These are phyloP conservation scores for Ara ararauna DNA, from an alignment of 2,797 vertebrate genomes.

Conservation along the genomic window DNA sequence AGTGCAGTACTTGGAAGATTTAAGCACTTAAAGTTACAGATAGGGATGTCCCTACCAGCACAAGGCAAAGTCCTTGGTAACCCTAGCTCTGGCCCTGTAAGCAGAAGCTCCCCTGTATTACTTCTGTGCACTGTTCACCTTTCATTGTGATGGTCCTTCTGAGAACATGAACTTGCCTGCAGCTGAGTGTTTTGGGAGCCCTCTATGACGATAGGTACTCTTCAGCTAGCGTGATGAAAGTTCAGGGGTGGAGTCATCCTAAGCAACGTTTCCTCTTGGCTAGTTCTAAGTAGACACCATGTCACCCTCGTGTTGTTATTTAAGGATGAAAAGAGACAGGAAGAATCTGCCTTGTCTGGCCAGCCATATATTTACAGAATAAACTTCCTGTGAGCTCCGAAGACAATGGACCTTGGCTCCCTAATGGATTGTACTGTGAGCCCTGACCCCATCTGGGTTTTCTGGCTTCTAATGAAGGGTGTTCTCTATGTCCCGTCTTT, in stretches of 20 bases:
- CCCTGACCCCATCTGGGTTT: fast-evolving
- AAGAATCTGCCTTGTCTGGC: background rate
- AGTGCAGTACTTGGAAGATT: background rate
- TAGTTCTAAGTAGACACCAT: fast-evolving
- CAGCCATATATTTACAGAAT: background rate
- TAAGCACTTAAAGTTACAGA: background rate
- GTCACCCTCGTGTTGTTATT: background rate
- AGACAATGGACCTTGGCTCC: background rate
- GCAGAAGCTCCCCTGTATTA: background rate
- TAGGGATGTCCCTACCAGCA: background rate
- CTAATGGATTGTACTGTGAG: background rate
- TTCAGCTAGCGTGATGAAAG: background rate
- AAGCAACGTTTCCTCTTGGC: background rate
- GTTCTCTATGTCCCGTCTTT: background rate
- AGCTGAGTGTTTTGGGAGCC: background rate
- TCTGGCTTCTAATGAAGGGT: background rate
- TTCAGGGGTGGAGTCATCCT: background rate
- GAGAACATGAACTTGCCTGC: background rate
- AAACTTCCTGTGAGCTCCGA: background rate
- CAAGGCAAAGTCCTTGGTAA: background rate
- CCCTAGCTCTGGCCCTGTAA: background rate
- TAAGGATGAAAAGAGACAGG: background rate
- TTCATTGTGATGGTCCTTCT: background rate
- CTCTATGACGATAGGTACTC: background rate
- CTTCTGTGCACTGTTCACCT: background rate